Conservation (phyloP, 2,797 vertebrate species). For the Staurois parvus region DNA sequence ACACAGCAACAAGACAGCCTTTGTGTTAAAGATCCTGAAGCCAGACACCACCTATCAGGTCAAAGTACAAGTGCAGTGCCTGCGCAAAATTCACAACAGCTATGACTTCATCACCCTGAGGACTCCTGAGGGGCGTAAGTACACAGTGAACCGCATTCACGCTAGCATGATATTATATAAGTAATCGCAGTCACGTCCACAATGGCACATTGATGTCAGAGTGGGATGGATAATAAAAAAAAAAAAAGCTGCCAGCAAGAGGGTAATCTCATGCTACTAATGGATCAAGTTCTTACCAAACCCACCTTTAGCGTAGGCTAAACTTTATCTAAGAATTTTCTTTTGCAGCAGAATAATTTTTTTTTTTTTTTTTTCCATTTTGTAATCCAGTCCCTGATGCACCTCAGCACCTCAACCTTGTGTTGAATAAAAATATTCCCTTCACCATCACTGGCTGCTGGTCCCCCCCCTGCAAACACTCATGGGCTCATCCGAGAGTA, state of each 20-base stretch:
- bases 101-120: conserved; percentile 89
- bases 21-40: conserved; percentile 85
- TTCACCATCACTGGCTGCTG: conserved; percentile 84
- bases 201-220: too few relatives aligned
- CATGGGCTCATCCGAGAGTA: conserved; percentile 93
- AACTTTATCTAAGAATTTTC: too few relatives aligned
- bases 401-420: conserved; percentile 88
- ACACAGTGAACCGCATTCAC: background rate
- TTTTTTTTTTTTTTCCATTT: background rate
- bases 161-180: too few relatives aligned
- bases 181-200: too few relatives aligned
- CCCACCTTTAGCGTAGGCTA: too few relatives aligned
- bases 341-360: too few relatives aligned
- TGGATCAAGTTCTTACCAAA: too few relatives aligned
- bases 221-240: too few relatives aligned
- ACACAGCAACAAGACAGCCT: conserved; percentile 92
- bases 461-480: conserved; percentile 82
- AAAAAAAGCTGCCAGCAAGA: too few relatives aligned
- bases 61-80: conserved; percentile 94
- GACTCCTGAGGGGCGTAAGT: conserved; percentile 93
- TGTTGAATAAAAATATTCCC: conserved; percentile 80
- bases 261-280: too few relatives aligned
- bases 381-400: conserved; percentile 86
- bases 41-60: conserved; percentile 94
- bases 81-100: conserved; percentile 88